Evolutionary conservation across 2,113 vertebrate genomes (phyloP), one percentile per base, ranked within the genome.

Genomic region (Antechinus flavipes): DNA sequence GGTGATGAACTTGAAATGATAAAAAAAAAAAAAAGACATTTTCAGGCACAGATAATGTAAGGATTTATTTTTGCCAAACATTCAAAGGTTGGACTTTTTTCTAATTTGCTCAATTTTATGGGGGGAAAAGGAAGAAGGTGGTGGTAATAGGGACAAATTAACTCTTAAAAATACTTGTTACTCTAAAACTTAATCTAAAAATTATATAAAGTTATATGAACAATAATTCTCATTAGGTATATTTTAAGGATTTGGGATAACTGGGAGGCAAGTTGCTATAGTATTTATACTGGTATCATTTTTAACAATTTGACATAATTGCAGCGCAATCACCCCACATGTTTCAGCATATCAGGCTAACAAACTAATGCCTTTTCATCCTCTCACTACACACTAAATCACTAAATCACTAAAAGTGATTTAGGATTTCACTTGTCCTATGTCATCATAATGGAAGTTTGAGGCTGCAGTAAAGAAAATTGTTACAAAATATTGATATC

Each of bases 371-470:
- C 35, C 22, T 84, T 42, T 6, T 5, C 16, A 8, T n/a, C 19
- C 68, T 42, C 35, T n/a, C 68, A 42, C 5, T 84, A 19, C 35
- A 84, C 35, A 22, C 42, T 42, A 42, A 42, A 42, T 42, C 42
- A 42, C 42, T 42, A 42, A 42, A 42, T 42, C 42, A 42, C 42
- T 42, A 84, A 84, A 84, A 84, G 16, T n/a, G n/a, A 42, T 84
- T 84, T 84, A 84, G 68, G n/a, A 84, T 84, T 84, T 84, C 68
- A 42, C 35, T 84, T 84, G 35, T n/a, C n/a, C 27, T 27, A 50
- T 58, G 55, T 61, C 84, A 95, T 95, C 53, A 58, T 93, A 92
- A 92, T 0, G 55, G 91, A 97, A 96, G 96, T 42, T 84, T 42
- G n/a, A 42, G 68, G 14, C 53, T 54, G 91, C 92, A 24, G 26